phyloP scores from a whole-genome alignment of 1,140 invertebrate genomes.

The Homalodisca vitripennis region DNA sequence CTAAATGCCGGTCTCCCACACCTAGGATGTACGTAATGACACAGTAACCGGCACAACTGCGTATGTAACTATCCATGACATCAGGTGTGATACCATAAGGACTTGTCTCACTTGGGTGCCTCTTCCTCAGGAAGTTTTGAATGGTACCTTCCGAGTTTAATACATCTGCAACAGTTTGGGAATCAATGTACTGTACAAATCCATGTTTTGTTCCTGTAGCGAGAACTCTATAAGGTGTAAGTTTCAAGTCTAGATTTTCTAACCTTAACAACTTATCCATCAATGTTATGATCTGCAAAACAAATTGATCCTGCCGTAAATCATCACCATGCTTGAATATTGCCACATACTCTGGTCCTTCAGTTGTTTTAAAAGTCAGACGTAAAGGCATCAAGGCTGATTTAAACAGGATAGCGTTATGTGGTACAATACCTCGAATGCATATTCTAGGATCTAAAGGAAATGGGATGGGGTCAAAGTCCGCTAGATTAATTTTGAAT shows the following conservation, averaged over 20 bases:
- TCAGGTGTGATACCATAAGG: constrained; percentile 90
- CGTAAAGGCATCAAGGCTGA: constrained; percentile 97
- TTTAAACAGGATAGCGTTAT: constrained; percentile 92
- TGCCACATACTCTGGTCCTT: constrained; percentile 84
- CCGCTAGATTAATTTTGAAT: constrained; percentile 85
- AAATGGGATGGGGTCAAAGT: constrained; percentile 91
- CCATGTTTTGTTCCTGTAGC: constrained; percentile 94
- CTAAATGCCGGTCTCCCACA: constrained; percentile 96
- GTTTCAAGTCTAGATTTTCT: constrained; percentile 93
- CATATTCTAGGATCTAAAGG: constrained; percentile 90
- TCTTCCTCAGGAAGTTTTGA: constrained; percentile 86
- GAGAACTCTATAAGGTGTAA: constrained; percentile 92
- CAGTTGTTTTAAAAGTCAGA: constrained; percentile 84
- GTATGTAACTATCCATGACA: constrained; percentile 97
- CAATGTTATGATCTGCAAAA: constrained; percentile 95
- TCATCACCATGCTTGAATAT: constrained; percentile 99
- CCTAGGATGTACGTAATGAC: constrained; percentile 97
- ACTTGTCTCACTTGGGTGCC: constrained; percentile 83
- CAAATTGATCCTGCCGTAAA: constrained; percentile 96
- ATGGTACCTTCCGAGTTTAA: constrained; percentile 83
- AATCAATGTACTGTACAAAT: constrained; percentile 97
- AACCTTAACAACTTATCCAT: constrained; percentile 95
- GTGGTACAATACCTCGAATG: constrained; percentile 87
- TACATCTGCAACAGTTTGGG: constrained; percentile 88
- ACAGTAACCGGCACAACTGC: constrained; percentile 98